Conservation (phyloP, 2,888 invertebrate species). For the Tanytarsus gracilentus region DNA sequence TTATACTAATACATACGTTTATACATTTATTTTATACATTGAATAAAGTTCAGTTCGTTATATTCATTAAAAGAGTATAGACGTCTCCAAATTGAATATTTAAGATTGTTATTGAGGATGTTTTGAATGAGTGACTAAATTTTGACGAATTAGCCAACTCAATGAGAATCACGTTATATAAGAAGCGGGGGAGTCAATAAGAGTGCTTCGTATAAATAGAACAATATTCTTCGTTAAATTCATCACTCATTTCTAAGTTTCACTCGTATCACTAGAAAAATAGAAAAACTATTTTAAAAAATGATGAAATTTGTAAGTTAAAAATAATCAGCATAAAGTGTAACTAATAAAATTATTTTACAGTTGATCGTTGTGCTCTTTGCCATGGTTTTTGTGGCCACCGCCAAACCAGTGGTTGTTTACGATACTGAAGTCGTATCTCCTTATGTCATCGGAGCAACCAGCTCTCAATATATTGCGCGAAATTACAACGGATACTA, state of each 20-base stretch:
- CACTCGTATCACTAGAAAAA: background rate
- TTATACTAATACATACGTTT: too few relatives aligned
- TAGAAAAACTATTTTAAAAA: slow-evolving; percentile 31
- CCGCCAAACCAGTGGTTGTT: slow-evolving; percentile 36
- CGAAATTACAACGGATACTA: slow-evolving; percentile 48
- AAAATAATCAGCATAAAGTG: background rate
- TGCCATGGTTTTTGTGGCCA: slow-evolving; percentile 35
- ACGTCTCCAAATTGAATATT: too few relatives aligned
- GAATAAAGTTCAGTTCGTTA: too few relatives aligned
- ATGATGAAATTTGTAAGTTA: slow-evolving; percentile 41
- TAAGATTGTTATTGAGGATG: too few relatives aligned
- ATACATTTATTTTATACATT: too few relatives aligned
- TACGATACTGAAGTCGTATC: slow-evolving; percentile 38
- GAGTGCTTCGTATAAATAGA: slow-evolving; percentile 26
- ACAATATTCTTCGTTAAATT: background rate
- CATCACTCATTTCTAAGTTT: slow-evolving; percentile 12
- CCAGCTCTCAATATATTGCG: slow-evolving; percentile 51
- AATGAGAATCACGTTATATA: slow-evolving; percentile 16
- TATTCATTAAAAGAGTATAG: too few relatives aligned
- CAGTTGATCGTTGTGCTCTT: slow-evolving; percentile 35
- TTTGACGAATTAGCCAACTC: too few relatives aligned
- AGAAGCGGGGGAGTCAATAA: slow-evolving; percentile 14
- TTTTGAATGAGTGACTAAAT: too few relatives aligned
- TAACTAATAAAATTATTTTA: background rate
- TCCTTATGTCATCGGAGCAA: slow-evolving; percentile 46